These are phyloP conservation scores for Dicyrtomina minuta DNA, from an alignment of 2,888 invertebrate species.

Conservation along the genomic window DNA sequence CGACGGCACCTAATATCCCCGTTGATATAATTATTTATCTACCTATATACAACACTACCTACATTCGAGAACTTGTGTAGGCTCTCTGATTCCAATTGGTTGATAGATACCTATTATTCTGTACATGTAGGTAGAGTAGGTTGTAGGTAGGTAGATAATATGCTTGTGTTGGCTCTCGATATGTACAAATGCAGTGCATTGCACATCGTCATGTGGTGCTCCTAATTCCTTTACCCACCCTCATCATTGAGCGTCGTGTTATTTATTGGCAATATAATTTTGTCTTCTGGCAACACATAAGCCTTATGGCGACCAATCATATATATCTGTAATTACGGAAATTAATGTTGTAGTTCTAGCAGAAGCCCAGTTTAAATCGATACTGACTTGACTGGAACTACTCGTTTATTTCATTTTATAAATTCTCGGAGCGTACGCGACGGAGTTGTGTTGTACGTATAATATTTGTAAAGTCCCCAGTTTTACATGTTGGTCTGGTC, in stretches of 20 bases:
- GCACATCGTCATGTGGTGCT: too few species aligned
- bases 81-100: too few species aligned
- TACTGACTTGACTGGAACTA: conserved; percentile 14
- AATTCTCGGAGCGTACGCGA: not conserved
- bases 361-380: conserved; percentile 28
- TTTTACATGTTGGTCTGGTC: not conserved
- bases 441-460: not conserved
- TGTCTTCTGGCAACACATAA: conserved; percentile 17
- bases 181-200: too few species aligned
- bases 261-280: conserved; percentile 32
- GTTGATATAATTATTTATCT: not conserved
- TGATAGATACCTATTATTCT: too few species aligned
- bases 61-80: too few species aligned
- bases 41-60: not conserved
- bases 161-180: too few species aligned
- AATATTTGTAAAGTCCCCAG: too few species aligned
- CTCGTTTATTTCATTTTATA: conserved; percentile 1
- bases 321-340: conserved; percentile 24
- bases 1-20: not conserved
- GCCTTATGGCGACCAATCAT: conserved; percentile 20
- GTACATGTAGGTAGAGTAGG: too few species aligned
- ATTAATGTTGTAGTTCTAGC: conserved; percentile 23
- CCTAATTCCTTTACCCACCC: conserved; percentile 9
- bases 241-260: conserved; percentile 21
- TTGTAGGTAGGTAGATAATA: too few species aligned